Conservation (phyloP, 2,797 vertebrate species). For the Crotalus adamanteus region DNA sequence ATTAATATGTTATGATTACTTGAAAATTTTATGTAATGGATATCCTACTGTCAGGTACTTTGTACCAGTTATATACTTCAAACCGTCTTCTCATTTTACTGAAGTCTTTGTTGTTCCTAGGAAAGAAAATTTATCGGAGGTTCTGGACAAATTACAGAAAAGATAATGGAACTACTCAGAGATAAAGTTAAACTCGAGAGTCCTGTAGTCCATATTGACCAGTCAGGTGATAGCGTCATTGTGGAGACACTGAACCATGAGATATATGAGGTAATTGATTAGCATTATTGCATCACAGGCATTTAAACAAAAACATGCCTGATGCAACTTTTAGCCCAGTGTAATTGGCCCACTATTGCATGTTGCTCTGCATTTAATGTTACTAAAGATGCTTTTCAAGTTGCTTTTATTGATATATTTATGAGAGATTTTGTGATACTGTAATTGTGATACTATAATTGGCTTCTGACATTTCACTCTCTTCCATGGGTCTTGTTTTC, state of each 20-base stretch:
- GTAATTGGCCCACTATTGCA: conserved; percentile 27
- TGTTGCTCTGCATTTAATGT: conserved; percentile 34
- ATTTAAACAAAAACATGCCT: conserved; percentile 49
- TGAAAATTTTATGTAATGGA: neutral
- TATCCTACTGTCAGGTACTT: neutral
- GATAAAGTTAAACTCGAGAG: conserved; percentile 70
- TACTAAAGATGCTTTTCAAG: conserved; percentile 12
- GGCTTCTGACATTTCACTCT: conserved; percentile 26
- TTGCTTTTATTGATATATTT: conserved; percentile 46
- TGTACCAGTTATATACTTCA: neutral
- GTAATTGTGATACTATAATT: conserved; percentile 42
- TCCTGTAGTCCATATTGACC: conserved; percentile 74
- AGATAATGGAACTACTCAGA: conserved; percentile 69
- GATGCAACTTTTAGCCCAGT: conserved; percentile 53
- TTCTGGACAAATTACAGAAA: conserved; percentile 76
- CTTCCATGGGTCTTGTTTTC: conserved; percentile 25
- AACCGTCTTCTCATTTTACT: neutral
- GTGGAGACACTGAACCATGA: conserved; percentile 75
- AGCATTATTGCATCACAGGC: conserved; percentile 41
- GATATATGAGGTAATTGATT: conserved; percentile 74
- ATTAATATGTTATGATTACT: neutral
- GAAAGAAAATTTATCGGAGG: conserved; percentile 81
- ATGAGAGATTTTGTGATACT: conserved; percentile 35
- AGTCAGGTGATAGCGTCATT: conserved; percentile 69
- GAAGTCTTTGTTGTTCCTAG: conserved; percentile 53